Evolutionary conservation across 2,888 invertebrate genomes (phyloP).

Genomic region (Crepidodera aurea): DNA sequence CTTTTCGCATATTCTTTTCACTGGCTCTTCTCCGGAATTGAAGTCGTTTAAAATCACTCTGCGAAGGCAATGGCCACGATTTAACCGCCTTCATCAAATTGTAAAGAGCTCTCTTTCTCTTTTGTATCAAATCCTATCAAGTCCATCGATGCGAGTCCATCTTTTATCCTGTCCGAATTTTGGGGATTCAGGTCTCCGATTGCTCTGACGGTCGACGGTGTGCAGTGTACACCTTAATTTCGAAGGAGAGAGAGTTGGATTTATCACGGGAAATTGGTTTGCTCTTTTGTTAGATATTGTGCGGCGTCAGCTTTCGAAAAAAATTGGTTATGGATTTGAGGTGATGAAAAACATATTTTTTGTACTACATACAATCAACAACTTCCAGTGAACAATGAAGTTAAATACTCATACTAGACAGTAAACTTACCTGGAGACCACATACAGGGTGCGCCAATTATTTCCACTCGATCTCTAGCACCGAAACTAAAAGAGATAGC

Average conservation of each 20-base stretch:
- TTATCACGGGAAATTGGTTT: constrained; percentile 32
- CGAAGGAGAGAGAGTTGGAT: constrained; percentile 29
- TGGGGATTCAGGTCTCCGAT: constrained; percentile 27
- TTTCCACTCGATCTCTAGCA: too few species aligned
- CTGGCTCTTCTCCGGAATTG: constrained; percentile 35
- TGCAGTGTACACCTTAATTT: constrained; percentile 35
- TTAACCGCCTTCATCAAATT: constrained; percentile 60
- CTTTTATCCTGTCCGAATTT: constrained; percentile 52
- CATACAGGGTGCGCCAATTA: too few species aligned
- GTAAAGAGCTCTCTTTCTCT: constrained; percentile 59
- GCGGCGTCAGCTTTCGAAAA: constrained; percentile 38
- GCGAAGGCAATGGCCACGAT: constrained; percentile 55
- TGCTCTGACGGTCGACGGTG: constrained; percentile 15
- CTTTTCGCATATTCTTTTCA: constrained; percentile 41
- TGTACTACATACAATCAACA: too few species aligned
- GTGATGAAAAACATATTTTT: too few species aligned
- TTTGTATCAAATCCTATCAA: constrained; percentile 61
- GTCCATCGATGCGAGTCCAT: constrained; percentile 54
- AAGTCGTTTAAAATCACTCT: constrained; percentile 51
- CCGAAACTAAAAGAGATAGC: too few species aligned
- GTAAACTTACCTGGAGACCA: too few species aligned
- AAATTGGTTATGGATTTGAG: too few species aligned
- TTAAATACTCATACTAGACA: too few species aligned
- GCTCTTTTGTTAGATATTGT: constrained; percentile 4
- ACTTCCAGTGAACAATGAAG: too few species aligned